Evolutionary conservation across 2,797 vertebrate species (phyloP).

Genomic region (Nyctibius grandis): DNA sequence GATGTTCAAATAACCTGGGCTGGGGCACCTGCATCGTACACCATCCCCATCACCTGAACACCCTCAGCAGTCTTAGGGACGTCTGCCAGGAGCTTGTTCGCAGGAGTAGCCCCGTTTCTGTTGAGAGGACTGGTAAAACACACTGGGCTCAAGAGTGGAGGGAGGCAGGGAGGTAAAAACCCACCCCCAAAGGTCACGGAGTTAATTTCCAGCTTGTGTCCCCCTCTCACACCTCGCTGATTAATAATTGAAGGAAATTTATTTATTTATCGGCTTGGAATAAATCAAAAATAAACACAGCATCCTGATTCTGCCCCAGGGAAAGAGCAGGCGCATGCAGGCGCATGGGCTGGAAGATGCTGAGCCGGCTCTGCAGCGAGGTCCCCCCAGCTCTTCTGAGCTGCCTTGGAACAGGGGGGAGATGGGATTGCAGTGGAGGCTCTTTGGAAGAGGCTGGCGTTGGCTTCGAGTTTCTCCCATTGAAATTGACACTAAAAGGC

Average conservation of each 20-base stretch:
- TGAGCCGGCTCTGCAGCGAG: neutral
- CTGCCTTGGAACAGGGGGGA: neutral
- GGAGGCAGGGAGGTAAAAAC: neutral
- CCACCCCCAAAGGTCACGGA: constrained; percentile 23
- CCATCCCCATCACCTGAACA: rapidly evolving
- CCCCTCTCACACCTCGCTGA: constrained; percentile 64
- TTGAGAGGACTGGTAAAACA: neutral
- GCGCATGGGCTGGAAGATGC: neutral
- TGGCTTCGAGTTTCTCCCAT: neutral
- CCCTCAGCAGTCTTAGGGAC: neutral
- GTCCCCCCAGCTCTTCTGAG: neutral
- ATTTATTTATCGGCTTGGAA: constrained; percentile 43
- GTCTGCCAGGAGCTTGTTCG: rapidly evolving
- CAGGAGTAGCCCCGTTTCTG: rapidly evolving
- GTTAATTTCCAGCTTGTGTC: constrained; percentile 55
- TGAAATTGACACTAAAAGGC: neutral
- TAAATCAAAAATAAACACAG: constrained; percentile 51
- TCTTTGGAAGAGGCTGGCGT: neutral
- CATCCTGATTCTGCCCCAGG: neutral
- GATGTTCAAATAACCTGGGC: neutral
- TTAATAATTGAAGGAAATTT: constrained; percentile 70
- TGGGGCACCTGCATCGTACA: rapidly evolving
- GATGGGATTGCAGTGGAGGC: neutral
- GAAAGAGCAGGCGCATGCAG: neutral
- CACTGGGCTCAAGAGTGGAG: neutral